These are phyloP conservation scores for Corticium candelabrum DNA, from an alignment of 37 sponge, comb jelly and placozoan species.

Conservation along the genomic window DNA sequence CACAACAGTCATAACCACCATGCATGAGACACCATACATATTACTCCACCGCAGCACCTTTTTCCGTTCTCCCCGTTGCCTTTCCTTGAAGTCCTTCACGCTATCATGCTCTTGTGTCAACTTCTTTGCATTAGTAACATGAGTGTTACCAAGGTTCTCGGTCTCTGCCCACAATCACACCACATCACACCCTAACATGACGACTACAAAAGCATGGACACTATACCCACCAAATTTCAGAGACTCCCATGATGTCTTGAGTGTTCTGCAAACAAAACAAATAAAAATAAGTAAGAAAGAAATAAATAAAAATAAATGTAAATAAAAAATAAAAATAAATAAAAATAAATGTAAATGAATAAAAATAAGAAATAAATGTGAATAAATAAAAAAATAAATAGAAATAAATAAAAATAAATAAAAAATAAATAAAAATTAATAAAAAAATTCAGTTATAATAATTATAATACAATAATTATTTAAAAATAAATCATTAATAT, in stretches of 20 bases:
- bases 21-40: not conserved
- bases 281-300: not conserved
- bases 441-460: not conserved
- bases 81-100: constrained; percentile 58
- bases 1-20: not conserved
- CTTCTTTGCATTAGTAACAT: constrained; percentile 38
- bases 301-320: not conserved
- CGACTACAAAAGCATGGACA: not conserved
- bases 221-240: not conserved
- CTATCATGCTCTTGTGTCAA: constrained; percentile 47
- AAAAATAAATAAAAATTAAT: not conserved
- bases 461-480: not conserved
- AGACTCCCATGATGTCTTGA: not conserved
- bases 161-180: no score
- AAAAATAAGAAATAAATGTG: not conserved
- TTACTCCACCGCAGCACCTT: constrained; percentile 20
- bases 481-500: no score
- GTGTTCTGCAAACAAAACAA: not conserved
- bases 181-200: not conserved
- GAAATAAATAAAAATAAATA: not conserved
- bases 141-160: constrained; percentile 45
- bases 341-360: no score
- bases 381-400: not conserved
- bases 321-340: not conserved
- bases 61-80: constrained; percentile 62